phyloP scores from a whole-genome alignment of 2,797 vertebrate species.

The Gymnocypris eckloni region DNA sequence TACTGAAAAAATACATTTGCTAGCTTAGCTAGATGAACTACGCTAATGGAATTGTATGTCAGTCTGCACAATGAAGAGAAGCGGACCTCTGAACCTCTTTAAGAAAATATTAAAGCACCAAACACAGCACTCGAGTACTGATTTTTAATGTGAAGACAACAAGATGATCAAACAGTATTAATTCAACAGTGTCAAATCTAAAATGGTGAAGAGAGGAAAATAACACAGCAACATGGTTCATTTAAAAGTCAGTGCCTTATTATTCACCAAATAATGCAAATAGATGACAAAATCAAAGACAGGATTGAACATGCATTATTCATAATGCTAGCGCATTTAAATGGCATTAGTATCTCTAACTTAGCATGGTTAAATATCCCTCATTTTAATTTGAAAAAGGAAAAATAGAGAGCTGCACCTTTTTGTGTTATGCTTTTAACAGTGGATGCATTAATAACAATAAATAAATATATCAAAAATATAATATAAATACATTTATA shows the following conservation, averaged over 20 bases:
- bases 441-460: background rate
- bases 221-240: constrained; percentile 29
- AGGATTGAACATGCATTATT: constrained; percentile 34
- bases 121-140: constrained; percentile 11
- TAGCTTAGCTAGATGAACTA: background rate
- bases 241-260: constrained; percentile 43
- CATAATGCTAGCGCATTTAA: constrained; percentile 37
- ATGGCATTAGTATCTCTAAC: constrained; percentile 34
- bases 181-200: constrained; percentile 51
- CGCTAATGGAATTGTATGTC: background rate
- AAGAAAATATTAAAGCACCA: constrained; percentile 38
- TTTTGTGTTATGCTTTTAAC: background rate
- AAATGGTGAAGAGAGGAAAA: constrained; percentile 39
- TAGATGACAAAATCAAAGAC: constrained; percentile 39
- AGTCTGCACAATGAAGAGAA: background rate
- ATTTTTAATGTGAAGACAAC: constrained; percentile 27
- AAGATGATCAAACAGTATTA: constrained; percentile 44
- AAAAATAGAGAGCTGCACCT: background rate
- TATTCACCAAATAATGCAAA: constrained; percentile 43
- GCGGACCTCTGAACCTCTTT: background rate
- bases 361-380: constrained; percentile 26
- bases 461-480: background rate
- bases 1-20: background rate
- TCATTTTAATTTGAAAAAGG: constrained; percentile 29
- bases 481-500: background rate